These are phyloP conservation scores for Caenorhabditis inopinata DNA, from an alignment of 1,140 invertebrate genomes.

Conservation along the genomic window DNA sequence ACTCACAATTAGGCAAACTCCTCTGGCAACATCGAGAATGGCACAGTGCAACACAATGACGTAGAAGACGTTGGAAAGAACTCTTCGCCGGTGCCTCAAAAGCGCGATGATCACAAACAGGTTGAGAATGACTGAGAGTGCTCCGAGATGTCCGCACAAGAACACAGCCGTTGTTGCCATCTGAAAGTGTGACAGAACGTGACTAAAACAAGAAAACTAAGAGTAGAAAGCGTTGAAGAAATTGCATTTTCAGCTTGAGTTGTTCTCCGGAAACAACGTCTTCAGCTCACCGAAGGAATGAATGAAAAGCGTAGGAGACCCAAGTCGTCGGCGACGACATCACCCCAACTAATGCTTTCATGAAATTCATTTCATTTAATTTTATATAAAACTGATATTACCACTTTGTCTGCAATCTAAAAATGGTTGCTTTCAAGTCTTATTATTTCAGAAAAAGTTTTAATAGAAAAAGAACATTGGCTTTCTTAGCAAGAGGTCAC, in stretches of 20 bases:
- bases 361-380: too few species aligned
- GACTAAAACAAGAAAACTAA: background rate
- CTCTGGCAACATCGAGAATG: constrained; percentile 63
- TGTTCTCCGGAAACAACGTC: constrained; percentile 25
- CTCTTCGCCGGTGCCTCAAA: constrained; percentile 52
- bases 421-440: too few species aligned
- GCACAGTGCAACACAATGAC: constrained; percentile 64
- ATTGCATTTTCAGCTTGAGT: constrained; percentile 23
- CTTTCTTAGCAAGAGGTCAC: too few species aligned
- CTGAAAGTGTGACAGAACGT: constrained; percentile 27
- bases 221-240: constrained; percentile 1
- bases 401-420: too few species aligned
- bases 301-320: background rate
- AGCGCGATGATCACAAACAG: constrained; percentile 58
- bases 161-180: constrained; percentile 43
- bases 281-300: constrained; percentile 12
- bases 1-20: constrained; percentile 56
- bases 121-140: constrained; percentile 58
- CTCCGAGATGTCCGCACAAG: constrained; percentile 59
- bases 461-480: too few species aligned
- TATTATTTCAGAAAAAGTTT: too few species aligned
- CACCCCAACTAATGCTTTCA: too few species aligned
- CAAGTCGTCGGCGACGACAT: too few species aligned
- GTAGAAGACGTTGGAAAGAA: constrained; percentile 63
- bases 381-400: too few species aligned